Percentiles rank a stretch among this genome's conserved stretches.
phyloP scores from a whole-genome alignment of 2,888 invertebrate species.

The Idaea straminata region DNA sequence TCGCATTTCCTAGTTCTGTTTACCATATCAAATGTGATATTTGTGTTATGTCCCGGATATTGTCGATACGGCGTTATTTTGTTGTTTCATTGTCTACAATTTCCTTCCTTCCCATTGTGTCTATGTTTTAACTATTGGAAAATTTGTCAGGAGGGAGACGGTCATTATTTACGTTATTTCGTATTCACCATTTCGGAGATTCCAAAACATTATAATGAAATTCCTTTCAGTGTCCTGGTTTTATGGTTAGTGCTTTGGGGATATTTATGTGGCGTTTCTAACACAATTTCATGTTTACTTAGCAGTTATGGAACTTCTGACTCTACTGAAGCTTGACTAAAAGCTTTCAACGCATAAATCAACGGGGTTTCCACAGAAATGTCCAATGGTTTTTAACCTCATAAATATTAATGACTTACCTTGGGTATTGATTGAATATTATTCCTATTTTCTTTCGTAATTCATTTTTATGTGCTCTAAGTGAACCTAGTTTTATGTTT shows the following conservation, averaged over 20 bases:
- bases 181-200: too few species aligned
- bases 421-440: not conserved
- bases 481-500: too few species aligned
- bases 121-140: not conserved
- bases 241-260: not conserved
- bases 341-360: not conserved
- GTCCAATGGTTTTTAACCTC: not conserved
- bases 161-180: too few species aligned
- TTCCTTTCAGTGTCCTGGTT: not conserved
- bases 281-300: not conserved
- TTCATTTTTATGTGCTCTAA: too few species aligned
- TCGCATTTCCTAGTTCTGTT: conserved; percentile 37
- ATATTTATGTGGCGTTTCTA: not conserved
- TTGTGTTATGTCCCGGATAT: conserved; percentile 18
- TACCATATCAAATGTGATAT: conserved; percentile 26
- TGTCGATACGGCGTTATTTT: conserved; percentile 11
- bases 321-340: not conserved
- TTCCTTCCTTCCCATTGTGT: conserved; percentile 22
- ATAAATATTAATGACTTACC: not conserved
- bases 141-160: not conserved
- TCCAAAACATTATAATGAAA: too few species aligned
- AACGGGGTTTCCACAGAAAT: not conserved
- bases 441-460: too few species aligned
- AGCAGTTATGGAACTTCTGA: not conserved
- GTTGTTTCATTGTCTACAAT: conserved; percentile 18